Evolutionary conservation across 2,888 invertebrate species (phyloP).

Genomic region (Lithodes maja): DNA sequence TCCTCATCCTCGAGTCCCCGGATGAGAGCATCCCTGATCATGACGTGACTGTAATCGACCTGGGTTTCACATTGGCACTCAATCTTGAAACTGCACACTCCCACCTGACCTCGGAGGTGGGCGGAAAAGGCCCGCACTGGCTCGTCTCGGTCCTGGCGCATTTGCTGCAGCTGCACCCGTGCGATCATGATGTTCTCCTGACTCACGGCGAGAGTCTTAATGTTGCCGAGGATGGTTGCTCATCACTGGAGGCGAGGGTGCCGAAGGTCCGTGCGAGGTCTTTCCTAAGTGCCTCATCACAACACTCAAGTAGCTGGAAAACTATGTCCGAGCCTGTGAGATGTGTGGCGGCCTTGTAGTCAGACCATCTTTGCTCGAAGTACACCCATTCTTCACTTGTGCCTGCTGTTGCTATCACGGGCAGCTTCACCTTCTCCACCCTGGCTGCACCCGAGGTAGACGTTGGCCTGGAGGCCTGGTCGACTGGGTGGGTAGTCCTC

Average conservation of each 20-base stretch:
- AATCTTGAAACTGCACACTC: slow-evolving; percentile 9
- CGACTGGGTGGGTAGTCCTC: slow-evolving; percentile 10
- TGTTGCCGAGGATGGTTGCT: background rate
- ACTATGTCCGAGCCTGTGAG: slow-evolving; percentile 24
- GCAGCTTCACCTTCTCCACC: slow-evolving; percentile 10
- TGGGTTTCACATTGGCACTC: background rate
- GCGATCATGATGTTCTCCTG: slow-evolving; percentile 7
- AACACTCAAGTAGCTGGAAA: slow-evolving; percentile 27
- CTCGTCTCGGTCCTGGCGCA: slow-evolving; percentile 17
- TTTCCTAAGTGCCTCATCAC: slow-evolving; percentile 20
- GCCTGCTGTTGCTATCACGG: slow-evolving; percentile 11
- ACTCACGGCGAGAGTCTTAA: background rate
- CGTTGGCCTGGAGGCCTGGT: background rate
- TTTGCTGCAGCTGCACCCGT: slow-evolving; percentile 8
- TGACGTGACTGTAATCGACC: background rate
- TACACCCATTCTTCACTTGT: slow-evolving; percentile 35
- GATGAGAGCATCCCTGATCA: slow-evolving; percentile 19
- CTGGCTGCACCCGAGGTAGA: background rate
- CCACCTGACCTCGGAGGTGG: slow-evolving; percentile 13
- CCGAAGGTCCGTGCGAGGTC: slow-evolving; percentile 14
- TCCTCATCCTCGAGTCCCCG: background rate
- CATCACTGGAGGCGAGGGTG: background rate
- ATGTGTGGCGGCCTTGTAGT: slow-evolving; percentile 17
- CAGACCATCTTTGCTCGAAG: slow-evolving; percentile 16
- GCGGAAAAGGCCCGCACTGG: slow-evolving; percentile 28